Evolutionary conservation across 1,140 invertebrate genomes (phyloP).

Genomic region (Vanessa atalanta): DNA sequence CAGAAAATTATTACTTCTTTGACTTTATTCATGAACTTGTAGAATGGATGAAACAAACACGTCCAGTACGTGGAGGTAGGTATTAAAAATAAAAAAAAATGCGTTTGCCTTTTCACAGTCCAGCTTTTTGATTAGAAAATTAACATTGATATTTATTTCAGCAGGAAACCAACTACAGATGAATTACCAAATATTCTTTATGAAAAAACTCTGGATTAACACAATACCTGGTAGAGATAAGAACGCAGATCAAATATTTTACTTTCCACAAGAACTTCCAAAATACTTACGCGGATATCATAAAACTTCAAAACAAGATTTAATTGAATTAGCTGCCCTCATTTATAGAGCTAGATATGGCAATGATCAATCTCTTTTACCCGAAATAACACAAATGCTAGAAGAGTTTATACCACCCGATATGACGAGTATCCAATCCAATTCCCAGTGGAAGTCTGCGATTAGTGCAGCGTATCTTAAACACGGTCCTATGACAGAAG

Average conservation of each 20-base stretch:
- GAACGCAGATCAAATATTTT: conserved; percentile 96
- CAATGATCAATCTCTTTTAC: conserved; percentile 84
- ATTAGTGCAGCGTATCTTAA: conserved; percentile 86
- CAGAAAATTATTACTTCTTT: conserved; percentile 96
- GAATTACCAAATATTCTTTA: conserved; percentile 96
- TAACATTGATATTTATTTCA: conserved; percentile 47
- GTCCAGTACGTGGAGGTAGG: conserved; percentile 87
- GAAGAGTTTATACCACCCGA: conserved; percentile 91
- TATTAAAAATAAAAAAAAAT: conserved; percentile 30
- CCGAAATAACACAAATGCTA: conserved; percentile 84
- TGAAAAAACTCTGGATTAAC: conserved; percentile 98
- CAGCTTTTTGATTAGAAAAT: neutral
- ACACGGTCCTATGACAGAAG: conserved; percentile 81
- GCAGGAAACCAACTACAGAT: conserved; percentile 84
- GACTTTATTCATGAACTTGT: conserved; percentile 94
- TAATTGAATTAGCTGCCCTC: conserved; percentile 88
- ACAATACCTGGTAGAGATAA: conserved; percentile 92
- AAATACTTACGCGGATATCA: conserved; percentile 96
- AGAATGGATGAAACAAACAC: conserved; percentile 93
- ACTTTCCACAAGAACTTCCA: conserved; percentile 96
- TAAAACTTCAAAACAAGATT: conserved; percentile 90
- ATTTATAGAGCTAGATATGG: conserved; percentile 90
- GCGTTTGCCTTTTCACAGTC: too few relatives aligned
- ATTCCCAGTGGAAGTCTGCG: conserved; percentile 91
- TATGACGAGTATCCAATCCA: conserved; percentile 86